Evolutionary conservation across 2,113 vertebrate genomes (phyloP), one percentile per base, ranked within the genome.

Genomic region (Sander vitreus): DNA sequence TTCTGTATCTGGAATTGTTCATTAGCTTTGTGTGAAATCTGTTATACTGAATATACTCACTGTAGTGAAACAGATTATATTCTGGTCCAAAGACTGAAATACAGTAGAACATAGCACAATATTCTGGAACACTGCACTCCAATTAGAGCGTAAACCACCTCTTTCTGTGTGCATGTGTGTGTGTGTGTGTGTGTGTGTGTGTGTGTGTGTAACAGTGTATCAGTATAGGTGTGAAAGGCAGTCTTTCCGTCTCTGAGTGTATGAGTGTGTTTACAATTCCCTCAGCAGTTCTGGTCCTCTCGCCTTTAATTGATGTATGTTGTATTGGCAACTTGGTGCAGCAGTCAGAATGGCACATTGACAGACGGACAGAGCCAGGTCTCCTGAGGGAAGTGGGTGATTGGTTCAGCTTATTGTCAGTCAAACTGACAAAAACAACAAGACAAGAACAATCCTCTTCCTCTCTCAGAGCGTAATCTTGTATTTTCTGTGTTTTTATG

Each of bases 121-220:
- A 43, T 10, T 43, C 39, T 43, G 2, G 10, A 43, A 43, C 39
- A 39, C 9, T 39, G 9, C 39, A 18, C 67, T 59, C 78, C 83
- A 87, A 85, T 91, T 88, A 78, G 80, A 39, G 33, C 85, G 87
- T 87, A 91, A 85, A 83, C 78, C 15, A 45, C 67, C 83, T 73
- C 76, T 83, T 78, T 6, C 5, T 33, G 33, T 33, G 33, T 33
- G 33, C 5, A 5, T 33, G 33, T 6, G 33, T 33, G 33, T 33
- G 33, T 33, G 30, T 33, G 30, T 33, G 30, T 33, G 30, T 33
- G 30, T 51, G 82, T 76, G 63, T 12, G 7, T n/a, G 57, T 25
- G 47, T 51, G 27, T 9, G 55, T 25, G 63, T 78, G 33, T 21
- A 36, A 21, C 19, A 69, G 21, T 71, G 69, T 58, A 58, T 27